A percentile compares a stretch with the other conserved stretches of the same genome.
Evolutionary conservation across 2,113 vertebrate species (phyloP).

Genomic region (Leucopternis melanops): DNA sequence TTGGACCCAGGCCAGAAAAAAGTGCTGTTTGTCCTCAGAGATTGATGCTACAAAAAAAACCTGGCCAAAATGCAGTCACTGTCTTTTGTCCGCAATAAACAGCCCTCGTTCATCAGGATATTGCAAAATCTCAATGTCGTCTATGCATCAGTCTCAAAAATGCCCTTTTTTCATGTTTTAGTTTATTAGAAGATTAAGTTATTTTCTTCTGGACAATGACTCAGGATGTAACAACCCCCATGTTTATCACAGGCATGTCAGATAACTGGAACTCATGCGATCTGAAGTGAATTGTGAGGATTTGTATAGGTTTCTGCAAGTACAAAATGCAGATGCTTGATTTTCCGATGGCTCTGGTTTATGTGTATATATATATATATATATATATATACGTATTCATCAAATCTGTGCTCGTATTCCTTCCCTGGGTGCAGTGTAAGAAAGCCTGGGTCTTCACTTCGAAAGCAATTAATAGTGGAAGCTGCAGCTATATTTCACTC

Average conservation of each 20-base stretch:
- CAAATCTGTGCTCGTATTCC: neutral
- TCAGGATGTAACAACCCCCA: neutral
- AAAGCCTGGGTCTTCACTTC: neutral
- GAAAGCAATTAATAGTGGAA: neutral
- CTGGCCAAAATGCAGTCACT: neutral
- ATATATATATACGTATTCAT: neutral
- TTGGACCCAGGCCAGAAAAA: neutral
- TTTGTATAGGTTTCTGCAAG: neutral
- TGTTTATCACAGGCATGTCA: neutral
- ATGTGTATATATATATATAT: neutral
- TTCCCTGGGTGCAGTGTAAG: neutral
- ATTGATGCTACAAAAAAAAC: neutral
- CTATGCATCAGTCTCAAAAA: neutral
- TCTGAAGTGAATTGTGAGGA: neutral
- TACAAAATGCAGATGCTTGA: neutral
- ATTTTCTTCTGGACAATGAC: neutral
- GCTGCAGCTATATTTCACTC: neutral
- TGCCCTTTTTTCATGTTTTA: neutral
- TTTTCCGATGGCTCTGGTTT: neutral
- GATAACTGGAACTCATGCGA: neutral
- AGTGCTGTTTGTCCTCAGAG: neutral
- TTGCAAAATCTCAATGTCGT: neutral
- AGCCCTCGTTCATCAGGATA: neutral
- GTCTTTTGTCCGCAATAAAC: neutral
- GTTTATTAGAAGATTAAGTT: slow-evolving; percentile 8